These are phyloP conservation scores for Archips crataeganus DNA, from an alignment of 2,888 invertebrate genomes.

Conservation along the genomic window DNA sequence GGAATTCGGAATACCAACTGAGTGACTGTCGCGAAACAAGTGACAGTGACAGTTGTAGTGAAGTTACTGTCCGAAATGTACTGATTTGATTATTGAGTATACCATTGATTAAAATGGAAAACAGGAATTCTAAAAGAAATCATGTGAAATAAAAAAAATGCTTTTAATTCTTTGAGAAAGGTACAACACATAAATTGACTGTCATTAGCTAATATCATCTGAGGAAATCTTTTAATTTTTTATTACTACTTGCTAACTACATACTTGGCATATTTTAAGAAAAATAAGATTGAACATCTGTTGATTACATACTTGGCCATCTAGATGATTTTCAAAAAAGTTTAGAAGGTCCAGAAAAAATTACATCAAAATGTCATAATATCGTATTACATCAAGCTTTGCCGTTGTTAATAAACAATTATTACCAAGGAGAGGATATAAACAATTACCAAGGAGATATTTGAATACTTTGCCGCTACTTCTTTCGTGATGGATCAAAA, in stretches of 20 bases:
- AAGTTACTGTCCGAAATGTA: constrained; percentile 25
- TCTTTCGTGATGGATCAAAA: constrained; percentile 37
- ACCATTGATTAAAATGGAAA: background rate
- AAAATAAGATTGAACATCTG: background rate
- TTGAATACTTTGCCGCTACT: constrained; percentile 40
- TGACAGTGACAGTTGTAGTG: constrained; percentile 26
- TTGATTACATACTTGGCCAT: constrained; percentile 43
- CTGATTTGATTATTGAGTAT: background rate
- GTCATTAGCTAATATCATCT: background rate
- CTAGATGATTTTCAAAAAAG: constrained; percentile 42
- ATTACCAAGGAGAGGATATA: constrained; percentile 43
- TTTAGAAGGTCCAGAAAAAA: constrained; percentile 2
- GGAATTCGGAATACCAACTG: background rate
- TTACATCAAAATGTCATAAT: constrained; percentile 19
- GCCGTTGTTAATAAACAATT: constrained; percentile 37
- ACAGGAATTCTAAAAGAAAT: background rate
- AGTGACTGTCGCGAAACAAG: constrained; percentile 1
- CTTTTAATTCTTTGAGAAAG: background rate
- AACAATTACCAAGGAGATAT: constrained; percentile 43
- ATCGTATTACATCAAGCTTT: constrained; percentile 16
- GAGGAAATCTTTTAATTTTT: too few species aligned
- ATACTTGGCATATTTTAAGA: too few species aligned
- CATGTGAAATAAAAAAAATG: background rate
- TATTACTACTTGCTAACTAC: too few species aligned
- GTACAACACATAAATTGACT: background rate